Evolutionary conservation across 2,797 vertebrate genomes (phyloP).

Genomic region (Peromyscus melanophrys): DNA sequence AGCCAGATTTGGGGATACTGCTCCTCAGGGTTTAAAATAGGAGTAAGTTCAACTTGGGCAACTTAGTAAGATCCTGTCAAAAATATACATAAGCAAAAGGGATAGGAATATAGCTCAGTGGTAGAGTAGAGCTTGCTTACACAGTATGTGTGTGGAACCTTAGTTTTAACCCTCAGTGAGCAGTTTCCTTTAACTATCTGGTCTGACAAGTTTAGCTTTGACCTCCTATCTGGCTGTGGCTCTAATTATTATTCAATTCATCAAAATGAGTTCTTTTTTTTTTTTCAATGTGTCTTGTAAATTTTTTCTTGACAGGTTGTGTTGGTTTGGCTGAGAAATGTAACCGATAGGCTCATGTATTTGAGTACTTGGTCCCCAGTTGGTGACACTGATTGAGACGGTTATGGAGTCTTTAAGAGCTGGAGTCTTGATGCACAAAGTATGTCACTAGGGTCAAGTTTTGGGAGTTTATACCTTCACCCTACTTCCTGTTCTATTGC

Average conservation of each 20-base stretch:
- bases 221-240: neutral
- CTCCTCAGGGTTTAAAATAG: neutral
- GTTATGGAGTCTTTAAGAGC: neutral
- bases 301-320: neutral
- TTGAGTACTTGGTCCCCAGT: neutral
- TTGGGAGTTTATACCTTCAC: neutral
- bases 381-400: neutral
- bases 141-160: neutral
- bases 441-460: neutral
- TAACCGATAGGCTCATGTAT: neutral
- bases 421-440: neutral
- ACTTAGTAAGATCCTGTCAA: neutral
- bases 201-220: neutral
- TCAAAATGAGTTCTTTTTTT: neutral
- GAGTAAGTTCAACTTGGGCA: neutral
- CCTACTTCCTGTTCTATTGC: neutral
- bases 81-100: neutral
- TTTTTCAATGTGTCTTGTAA: neutral
- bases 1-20: neutral
- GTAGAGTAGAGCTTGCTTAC: neutral
- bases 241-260: neutral
- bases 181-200: neutral
- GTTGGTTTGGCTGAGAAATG: neutral
- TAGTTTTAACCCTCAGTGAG: neutral
- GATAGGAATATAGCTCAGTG: neutral